phyloP scores from a whole-genome alignment of 2,797 vertebrate species.

The Microctenopoma lineatum region DNA sequence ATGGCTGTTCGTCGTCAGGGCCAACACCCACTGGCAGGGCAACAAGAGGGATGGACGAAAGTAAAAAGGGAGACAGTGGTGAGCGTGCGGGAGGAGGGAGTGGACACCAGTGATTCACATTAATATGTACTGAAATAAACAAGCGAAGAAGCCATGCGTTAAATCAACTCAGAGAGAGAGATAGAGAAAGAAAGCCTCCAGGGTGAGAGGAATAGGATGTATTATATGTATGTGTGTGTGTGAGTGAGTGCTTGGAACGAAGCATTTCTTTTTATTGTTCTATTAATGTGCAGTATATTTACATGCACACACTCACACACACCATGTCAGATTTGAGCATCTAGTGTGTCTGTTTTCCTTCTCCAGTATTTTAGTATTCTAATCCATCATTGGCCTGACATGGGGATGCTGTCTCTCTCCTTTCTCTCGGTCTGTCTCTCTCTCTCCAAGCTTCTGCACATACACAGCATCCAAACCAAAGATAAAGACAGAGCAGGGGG shows the following conservation, averaged over 20 bases:
- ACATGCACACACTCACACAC: constrained; percentile 37
- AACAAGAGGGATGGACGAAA: constrained; percentile 49
- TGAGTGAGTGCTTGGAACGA: background rate
- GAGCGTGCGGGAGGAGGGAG: constrained; percentile 27
- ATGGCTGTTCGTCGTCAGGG: constrained; percentile 51
- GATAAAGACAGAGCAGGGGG: constrained; percentile 69
- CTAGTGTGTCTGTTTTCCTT: constrained; percentile 64
- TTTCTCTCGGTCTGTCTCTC: constrained; percentile 23
- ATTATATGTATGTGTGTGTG: too few relatives aligned
- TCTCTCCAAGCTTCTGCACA: constrained; percentile 62
- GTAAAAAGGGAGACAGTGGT: constrained; percentile 13
- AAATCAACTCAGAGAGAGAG: constrained; percentile 68
- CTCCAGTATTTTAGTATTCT: constrained; percentile 73
- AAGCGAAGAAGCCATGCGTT: constrained; percentile 75
- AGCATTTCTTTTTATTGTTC: constrained; percentile 62
- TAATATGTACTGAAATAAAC: constrained; percentile 74
- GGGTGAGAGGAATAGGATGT: constrained; percentile 35
- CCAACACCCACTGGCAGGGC: constrained; percentile 44
- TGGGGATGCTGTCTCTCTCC: constrained; percentile 64
- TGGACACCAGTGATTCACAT: constrained; percentile 74
- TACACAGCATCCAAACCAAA: constrained; percentile 61
- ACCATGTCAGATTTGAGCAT: constrained; percentile 60
- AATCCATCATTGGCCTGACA: constrained; percentile 80
- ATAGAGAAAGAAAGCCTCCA: constrained; percentile 39
- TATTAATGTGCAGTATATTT: constrained; percentile 64